These are phyloP conservation scores for Thamnaconus septentrionalis DNA, from an alignment of 2,113 vertebrate species.

Conservation along the genomic window DNA sequence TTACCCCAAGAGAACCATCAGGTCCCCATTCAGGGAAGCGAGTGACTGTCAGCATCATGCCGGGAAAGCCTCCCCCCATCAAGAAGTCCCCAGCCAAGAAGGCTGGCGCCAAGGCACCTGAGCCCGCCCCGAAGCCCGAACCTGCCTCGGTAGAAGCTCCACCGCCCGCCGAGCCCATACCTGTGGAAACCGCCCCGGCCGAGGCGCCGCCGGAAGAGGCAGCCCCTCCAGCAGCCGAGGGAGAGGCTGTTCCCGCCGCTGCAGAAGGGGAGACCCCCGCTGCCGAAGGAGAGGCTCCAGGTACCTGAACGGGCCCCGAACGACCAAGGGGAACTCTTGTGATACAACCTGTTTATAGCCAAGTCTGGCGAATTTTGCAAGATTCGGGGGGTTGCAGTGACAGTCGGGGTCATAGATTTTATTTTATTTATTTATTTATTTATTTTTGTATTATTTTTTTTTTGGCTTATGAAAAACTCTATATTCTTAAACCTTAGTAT, in stretches of 20 bases:
- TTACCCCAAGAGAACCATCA: conserved; percentile 9
- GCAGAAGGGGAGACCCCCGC: conserved; percentile 11
- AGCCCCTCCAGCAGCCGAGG: neutral
- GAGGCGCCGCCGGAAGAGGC: neutral
- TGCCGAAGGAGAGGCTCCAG: conserved; percentile 47
- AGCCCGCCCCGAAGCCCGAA: conserved; percentile 34
- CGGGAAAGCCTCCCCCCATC: conserved; percentile 61
- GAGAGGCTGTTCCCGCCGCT: conserved; percentile 6
- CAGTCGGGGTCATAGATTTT: too few species aligned
- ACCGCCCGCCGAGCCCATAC: conserved; percentile 21
- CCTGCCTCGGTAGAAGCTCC: conserved; percentile 22
- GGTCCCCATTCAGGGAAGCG: conserved; percentile 35
- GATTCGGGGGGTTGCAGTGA: too few species aligned
- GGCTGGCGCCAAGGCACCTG: conserved; percentile 51
- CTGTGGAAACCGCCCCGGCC: conserved; percentile 35
- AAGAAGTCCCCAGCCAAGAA: conserved; percentile 70
- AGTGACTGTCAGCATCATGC: conserved; percentile 49
- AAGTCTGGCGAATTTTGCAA: too few species aligned
- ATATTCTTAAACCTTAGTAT: too few species aligned
- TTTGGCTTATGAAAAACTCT: neutral
- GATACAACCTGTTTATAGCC: too few species aligned
- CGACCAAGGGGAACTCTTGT: too few species aligned
- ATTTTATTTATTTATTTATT: neutral
- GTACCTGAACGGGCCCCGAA: conserved; percentile 16
- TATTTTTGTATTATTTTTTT: neutral